Evolutionary conservation across 2,113 vertebrate species (phyloP).

Genomic region (Microcebus griseorufus): DNA sequence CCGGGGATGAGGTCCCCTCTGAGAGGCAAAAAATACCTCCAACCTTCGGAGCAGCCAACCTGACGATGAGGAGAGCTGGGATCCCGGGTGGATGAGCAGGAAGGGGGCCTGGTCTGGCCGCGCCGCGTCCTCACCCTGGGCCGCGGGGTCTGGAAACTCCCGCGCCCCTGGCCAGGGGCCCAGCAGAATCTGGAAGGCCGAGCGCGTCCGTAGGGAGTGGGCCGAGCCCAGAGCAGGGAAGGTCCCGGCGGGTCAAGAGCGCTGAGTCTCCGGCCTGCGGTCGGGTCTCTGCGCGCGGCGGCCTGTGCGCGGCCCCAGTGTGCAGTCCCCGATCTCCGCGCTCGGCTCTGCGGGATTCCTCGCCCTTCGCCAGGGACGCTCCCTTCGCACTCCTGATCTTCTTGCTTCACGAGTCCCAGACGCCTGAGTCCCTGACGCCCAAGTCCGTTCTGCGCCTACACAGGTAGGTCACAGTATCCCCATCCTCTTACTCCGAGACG

Average conservation of each 20-base stretch:
- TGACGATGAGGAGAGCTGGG: not conserved
- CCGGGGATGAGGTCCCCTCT: not conserved
- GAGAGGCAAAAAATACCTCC: not conserved
- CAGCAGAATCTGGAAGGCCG: not conserved
- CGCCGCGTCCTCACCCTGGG: not conserved
- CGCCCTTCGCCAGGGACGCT: not conserved
- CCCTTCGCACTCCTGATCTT: not conserved
- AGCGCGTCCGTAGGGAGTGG: not conserved
- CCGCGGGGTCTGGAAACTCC: not conserved
- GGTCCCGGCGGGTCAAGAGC: not conserved
- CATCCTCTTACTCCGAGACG: not conserved
- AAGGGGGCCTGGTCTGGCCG: not conserved
- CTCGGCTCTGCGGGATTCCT: not conserved
- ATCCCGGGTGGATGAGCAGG: not conserved
- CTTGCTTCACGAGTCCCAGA: not conserved
- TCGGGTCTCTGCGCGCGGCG: rapidly evolving
- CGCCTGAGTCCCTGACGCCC: not conserved
- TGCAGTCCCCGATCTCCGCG: too few relatives aligned
- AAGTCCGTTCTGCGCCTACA: not conserved
- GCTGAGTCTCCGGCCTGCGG: not conserved
- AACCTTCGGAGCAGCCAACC: not conserved
- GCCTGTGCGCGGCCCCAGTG: not conserved
- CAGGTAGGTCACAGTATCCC: not conserved
- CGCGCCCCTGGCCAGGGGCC: rapidly evolving
- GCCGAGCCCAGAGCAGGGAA: not conserved